A percentile compares a stretch with the other conserved stretches of the same genome.
These are phyloP conservation scores for Syrmaticus mikado DNA, from an alignment of 2,113 vertebrate species.

Conservation along the genomic window DNA sequence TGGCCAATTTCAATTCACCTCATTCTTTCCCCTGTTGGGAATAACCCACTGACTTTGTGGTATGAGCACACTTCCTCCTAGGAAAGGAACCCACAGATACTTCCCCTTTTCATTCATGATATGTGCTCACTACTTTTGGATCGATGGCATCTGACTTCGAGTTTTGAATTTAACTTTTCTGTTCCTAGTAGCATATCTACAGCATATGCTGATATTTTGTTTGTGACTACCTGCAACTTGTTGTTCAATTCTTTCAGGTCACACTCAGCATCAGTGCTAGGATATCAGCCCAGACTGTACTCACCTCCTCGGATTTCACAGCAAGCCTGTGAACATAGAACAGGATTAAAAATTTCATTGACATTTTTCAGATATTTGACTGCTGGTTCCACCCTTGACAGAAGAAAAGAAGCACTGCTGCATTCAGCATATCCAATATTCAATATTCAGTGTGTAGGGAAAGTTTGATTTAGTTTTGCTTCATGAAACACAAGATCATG, in stretches of 20 bases:
- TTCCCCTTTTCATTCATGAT: not conserved
- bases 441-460: not conserved
- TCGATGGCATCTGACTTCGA: not conserved
- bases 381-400: not conserved
- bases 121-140: fast-evolving
- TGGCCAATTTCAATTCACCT: not conserved
- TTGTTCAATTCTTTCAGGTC: not conserved
- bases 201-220: not conserved
- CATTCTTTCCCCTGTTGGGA: not conserved
- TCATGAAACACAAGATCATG: not conserved
- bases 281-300: not conserved
- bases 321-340: not conserved
- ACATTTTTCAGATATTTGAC: not conserved
- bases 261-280: too few species aligned
- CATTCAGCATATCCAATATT: not conserved
- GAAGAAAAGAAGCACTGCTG: not conserved
- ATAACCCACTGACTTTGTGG: not conserved
- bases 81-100: not conserved
- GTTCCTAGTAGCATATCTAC: not conserved
- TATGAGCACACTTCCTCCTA: not conserved
- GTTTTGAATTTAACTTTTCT: not conserved
- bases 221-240: not conserved
- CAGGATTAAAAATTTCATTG: not conserved
- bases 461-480: not conserved
- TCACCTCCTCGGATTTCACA: not conserved